Evolutionary conservation across 1,140 invertebrate genomes (phyloP), one percentile per base, ranked within the genome.

Genomic region (Drosophila punjabiensis): DNA sequence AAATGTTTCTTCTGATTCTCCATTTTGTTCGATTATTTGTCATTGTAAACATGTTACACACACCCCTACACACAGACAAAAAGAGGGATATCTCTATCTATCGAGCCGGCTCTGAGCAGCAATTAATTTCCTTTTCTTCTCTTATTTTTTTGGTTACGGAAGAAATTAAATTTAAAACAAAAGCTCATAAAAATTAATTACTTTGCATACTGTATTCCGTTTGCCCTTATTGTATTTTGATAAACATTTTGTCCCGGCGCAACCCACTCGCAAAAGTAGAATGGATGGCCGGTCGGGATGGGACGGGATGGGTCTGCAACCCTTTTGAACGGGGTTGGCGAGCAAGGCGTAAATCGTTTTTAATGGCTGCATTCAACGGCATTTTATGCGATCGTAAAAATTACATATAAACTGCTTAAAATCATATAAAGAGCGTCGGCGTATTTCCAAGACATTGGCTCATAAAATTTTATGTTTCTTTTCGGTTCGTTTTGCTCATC

Each of bases 341-440:
- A 61, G 70, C 43, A 70, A 79, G 71, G 87, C 86, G 82, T 91
- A 90, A 91, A 91, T 91, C 82, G 82, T 87, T 91, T 91, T 91
- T 91, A 90, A 90, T 87, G 87, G 82, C 82, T 86, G 71, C 86
- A 91, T 91, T 91, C 89, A 91, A 90, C 64, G 79, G 67, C 79
- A 76, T 92, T 92, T 89, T 85, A 89, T 92, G 85, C 64, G 79
- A 90, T 89, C 89, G 81, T 91, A 82, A 85, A 92, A 85, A 82
- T 85, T 85, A 74, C 85, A 89, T 88, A 88, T 89, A 90, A 89
- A 85, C 82, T 89, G 86, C 85, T 89, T 91, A 86, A 90, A 90
- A 90, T 91, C 87, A 68, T 80, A 90, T 87, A 90, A 91, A 90
- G 90, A 77, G 45, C 74, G 82, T 88, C 62, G 79, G 70, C 76